Base-by-base conservation (phyloP, 1,140 invertebrate genomes). In the Antheraea mylitta region DNA sequence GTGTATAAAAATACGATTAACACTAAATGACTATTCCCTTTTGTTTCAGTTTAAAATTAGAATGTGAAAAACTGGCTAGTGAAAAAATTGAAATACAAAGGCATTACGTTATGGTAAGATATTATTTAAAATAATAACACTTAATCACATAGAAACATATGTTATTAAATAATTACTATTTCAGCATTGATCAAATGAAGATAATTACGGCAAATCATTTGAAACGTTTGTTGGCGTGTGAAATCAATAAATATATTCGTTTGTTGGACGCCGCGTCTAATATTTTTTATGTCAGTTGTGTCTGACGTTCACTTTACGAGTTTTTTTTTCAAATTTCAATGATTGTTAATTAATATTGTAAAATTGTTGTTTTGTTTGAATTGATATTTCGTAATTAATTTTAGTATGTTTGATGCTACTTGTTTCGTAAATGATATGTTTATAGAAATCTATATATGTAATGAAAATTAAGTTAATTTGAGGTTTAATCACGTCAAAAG, bases 71-170 rank as follows among this genome's bases (percentile, higher is more conserved):
- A 94, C 93, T 99, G 91, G 97, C 96, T 77, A 97, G 96, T 92
- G 98, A 99, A 94, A 99, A 99, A 95, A 98, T 97, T 90, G 98
- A 99, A 94, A 98, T 99, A 96, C 98, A 98, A 92, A 95, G 98
- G 93, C 97, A 99, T 94, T 99, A 98, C 93, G 97, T 98, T 83
- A 98, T 99, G 97, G 97, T 98, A 93, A 96, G 96, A 19, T 11
- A 48, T 65, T 48, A 18, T 53, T 53, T 53, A 36, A 61, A 22
- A 19, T 61, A 61, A 61, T 22, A 19, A 22, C 19, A 22, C 13
- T 22, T 5, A 22, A 60, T 18, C 18, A 19, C n/a, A 19, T 5
- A 30, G 10, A 30, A 61, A 30, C 19, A 61, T 30, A 22, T 61
- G 10, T 6, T 16, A 61, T 61, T 7, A 10, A 19, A 22, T 30